A percentile compares a stretch with the other conserved stretches of the same genome.
Conservation (phyloP, 1,140 invertebrate species). For the Drosophila lowei region DNA sequence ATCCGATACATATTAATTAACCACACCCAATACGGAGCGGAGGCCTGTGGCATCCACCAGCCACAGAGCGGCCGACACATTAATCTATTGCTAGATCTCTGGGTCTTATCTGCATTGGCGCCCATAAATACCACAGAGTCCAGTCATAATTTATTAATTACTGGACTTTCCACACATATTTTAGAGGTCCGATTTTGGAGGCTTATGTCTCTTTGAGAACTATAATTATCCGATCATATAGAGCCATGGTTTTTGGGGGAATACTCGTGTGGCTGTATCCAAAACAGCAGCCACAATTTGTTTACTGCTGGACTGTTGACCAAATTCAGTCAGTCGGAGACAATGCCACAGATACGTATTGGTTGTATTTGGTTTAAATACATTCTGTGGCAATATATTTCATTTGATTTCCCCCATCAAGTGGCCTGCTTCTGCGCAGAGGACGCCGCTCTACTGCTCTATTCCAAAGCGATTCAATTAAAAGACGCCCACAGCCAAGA, state of each 20-base stretch:
- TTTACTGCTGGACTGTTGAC: slow-evolving; percentile 11
- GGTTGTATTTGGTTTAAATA: slow-evolving; percentile 20
- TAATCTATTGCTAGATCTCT: slow-evolving; percentile 67
- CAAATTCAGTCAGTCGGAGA: slow-evolving; percentile 14
- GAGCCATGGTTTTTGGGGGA: not conserved
- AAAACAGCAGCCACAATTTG: slow-evolving; percentile 44
- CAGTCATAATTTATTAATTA: slow-evolving; percentile 80
- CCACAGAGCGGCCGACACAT: slow-evolving; percentile 47
- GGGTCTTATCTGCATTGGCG: slow-evolving; percentile 67
- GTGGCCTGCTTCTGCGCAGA: slow-evolving; percentile 25
- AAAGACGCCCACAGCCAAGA: slow-evolving; percentile 63
- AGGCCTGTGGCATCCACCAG: slow-evolving; percentile 49
- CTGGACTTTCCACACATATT: slow-evolving; percentile 75
- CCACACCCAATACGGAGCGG: slow-evolving; percentile 49
- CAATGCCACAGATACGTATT: slow-evolving; percentile 26
- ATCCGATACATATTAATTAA: slow-evolving; percentile 78
- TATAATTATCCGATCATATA: slow-evolving; percentile 30
- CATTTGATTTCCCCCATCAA: slow-evolving; percentile 56
- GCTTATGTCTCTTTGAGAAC: slow-evolving; percentile 48
- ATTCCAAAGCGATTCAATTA: slow-evolving; percentile 67
- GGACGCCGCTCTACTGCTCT: slow-evolving; percentile 27
- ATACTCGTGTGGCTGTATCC: no score
- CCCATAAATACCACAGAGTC: slow-evolving; percentile 68
- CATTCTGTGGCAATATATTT: slow-evolving; percentile 26
- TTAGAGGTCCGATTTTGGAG: slow-evolving; percentile 36